Evolutionary conservation across 2,113 vertebrate species (phyloP).

Genomic region (Calidris pugnax): DNA sequence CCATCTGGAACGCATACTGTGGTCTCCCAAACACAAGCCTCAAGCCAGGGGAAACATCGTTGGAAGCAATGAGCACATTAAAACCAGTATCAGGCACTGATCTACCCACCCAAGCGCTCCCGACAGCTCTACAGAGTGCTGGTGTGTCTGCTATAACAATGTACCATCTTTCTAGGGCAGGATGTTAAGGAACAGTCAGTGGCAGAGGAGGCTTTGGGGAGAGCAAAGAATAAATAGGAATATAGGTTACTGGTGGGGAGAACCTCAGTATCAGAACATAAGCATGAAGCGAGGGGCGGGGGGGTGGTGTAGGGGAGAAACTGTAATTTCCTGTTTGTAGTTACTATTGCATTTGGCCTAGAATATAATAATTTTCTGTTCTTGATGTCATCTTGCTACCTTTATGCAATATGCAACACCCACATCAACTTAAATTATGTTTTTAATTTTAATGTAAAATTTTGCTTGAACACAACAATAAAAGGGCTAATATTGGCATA

Average conservation of each 20-base stretch:
- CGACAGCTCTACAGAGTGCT: not conserved
- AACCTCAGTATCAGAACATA: constrained; percentile 60
- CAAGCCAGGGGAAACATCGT: not conserved
- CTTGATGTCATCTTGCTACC: constrained; percentile 57
- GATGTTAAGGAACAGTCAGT: constrained; percentile 7
- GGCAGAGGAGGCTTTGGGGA: not conserved
- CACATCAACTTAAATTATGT: constrained; percentile 53
- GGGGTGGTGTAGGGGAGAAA: not conserved
- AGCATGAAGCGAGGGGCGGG: not conserved
- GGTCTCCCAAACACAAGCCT: constrained; percentile 18
- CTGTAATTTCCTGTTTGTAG: constrained; percentile 64
- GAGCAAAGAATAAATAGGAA: not conserved
- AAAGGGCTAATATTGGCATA: constrained; percentile 43
- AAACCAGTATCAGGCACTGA: constrained; percentile 16
- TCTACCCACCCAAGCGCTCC: not conserved
- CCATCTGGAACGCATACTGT: not conserved
- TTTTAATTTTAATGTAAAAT: constrained; percentile 68
- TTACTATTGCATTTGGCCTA: constrained; percentile 10
- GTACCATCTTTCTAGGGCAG: not conserved
- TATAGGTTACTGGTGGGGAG: not conserved
- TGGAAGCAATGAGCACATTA: constrained; percentile 5
- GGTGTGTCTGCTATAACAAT: not conserved
- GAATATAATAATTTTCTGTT: constrained; percentile 54
- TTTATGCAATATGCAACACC: constrained; percentile 60
- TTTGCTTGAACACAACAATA: constrained; percentile 66